phyloP scores from a whole-genome alignment of 1,140 invertebrate genomes.

The Orchestia grillus region DNA sequence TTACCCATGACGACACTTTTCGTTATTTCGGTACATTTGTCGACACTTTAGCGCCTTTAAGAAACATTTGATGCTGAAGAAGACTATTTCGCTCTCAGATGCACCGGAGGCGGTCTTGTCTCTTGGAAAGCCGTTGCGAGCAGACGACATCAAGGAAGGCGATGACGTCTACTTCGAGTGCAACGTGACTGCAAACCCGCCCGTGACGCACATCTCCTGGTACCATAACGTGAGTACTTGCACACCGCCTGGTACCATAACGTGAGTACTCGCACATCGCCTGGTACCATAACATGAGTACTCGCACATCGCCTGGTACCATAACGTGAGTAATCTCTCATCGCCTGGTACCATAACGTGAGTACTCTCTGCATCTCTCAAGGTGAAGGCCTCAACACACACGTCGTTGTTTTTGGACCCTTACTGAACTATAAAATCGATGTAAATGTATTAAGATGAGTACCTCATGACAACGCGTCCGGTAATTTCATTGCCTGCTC shows the following conservation, averaged over 20 bases:
- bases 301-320: background rate
- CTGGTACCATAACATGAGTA: background rate
- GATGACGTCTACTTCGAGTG: slow-evolving; percentile 94
- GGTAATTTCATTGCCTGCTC: too few relatives aligned
- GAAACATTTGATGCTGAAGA: too few relatives aligned
- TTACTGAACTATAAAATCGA: too few relatives aligned
- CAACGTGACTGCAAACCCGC: slow-evolving; percentile 84
- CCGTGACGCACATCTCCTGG: slow-evolving; percentile 91
- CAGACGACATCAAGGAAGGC: slow-evolving; percentile 80
- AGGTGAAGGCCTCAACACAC: too few relatives aligned
- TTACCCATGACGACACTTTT: too few relatives aligned
- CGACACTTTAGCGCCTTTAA: too few relatives aligned
- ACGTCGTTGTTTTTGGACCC: too few relatives aligned
- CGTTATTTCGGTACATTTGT: too few relatives aligned
- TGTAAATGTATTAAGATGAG: too few relatives aligned
- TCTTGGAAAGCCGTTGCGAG: slow-evolving; percentile 54
- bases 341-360: background rate
- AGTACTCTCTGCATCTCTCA: background rate
- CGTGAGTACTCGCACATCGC: background rate
- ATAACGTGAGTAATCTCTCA: background rate
- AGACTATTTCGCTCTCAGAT: slow-evolving; percentile 52
- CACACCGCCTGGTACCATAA: background rate
- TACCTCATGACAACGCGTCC: too few relatives aligned
- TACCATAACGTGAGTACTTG: slow-evolving; percentile 83
- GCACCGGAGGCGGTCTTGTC: slow-evolving; percentile 22